Percentiles rank a stretch among this genome's conserved stretches.
Conservation (phyloP, 2,113 vertebrate species). For the Macquaria australasica region DNA sequence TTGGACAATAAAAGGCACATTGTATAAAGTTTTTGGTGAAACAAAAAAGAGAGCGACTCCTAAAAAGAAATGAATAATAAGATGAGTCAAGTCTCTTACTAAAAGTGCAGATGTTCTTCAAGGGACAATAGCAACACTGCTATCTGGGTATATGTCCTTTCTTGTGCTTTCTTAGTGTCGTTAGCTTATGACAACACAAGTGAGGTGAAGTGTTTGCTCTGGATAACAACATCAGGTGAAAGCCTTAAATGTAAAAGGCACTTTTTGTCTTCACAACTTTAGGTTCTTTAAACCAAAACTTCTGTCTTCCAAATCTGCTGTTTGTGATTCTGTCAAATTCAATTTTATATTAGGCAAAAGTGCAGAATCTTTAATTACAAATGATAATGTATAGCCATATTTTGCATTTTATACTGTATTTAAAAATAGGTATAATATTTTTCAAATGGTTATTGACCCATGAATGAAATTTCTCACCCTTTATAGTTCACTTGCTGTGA, state of each 20-base stretch:
- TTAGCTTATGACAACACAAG: neutral
- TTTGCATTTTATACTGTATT: too few species aligned
- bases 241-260: neutral
- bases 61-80: neutral
- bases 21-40: neutral
- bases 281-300: neutral
- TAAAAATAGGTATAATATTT: neutral
- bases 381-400: neutral
- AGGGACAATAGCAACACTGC: neutral
- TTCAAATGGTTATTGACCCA: constrained; percentile 18
- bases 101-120: neutral
- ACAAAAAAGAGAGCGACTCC: neutral
- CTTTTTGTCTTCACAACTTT: neutral
- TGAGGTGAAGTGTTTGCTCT: neutral
- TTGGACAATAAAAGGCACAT: neutral
- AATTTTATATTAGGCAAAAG: neutral
- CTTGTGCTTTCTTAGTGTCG: neutral
- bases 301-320: neutral
- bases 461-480: constrained; percentile 22
- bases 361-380: neutral
- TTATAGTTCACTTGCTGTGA: constrained; percentile 48
- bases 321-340: neutral
- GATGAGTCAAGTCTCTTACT: neutral
- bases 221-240: neutral
- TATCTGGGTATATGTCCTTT: neutral